Base-by-base conservation (phyloP, 2,888 invertebrate species). In the Belgica antarctica region DNA sequence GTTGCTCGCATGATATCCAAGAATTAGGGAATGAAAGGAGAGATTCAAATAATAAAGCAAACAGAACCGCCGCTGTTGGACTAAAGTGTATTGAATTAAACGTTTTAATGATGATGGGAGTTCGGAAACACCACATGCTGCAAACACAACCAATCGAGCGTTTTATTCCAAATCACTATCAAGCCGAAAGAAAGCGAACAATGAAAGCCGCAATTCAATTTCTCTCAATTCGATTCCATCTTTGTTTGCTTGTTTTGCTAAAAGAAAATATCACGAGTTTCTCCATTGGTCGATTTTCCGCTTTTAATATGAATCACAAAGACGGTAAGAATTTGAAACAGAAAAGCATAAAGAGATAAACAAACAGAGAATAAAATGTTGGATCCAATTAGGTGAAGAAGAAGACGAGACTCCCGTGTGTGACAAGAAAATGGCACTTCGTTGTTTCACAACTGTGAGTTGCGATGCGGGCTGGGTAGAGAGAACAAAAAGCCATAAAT, bases 361-460 rank as follows among this genome's bases (percentile, higher is more conserved):
- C 59, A 59, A 59, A 59, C 59, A 59, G 27, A 52, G 52, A 17
- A 10, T n/a, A 52, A 52, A 52, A 59, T 59, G 59, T 59, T 27
- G 59, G 27, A 8, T 59, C 59, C 59, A 27, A n/a, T 59, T 59
- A 27, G 24, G 7, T 2, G 15, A 59, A 22, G 22, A 52, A 22
- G 22, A 52, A 10, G 15, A 17, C 19, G 22, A 52, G n/a, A 17
- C 41, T 52, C 52, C 52, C 52, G 52, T 52, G 52, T 22, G 4
- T 22, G n/a, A 15, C 12, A 41, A 52, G 52, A 59, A 59, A 59
- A 59, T 59, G 59, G 27, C 59, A 59, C 27, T 59, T 59, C 27
- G 27, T n/a, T 59, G 25, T 59, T 5, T 17, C 17, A 12, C 52
- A 22, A 52, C 17, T 2, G 22, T 22, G 22, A 15, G n/a, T n/a